These are phyloP conservation scores for Enteromius viviparus DNA, from an alignment of 2,797 vertebrate species.

Conservation along the genomic window DNA sequence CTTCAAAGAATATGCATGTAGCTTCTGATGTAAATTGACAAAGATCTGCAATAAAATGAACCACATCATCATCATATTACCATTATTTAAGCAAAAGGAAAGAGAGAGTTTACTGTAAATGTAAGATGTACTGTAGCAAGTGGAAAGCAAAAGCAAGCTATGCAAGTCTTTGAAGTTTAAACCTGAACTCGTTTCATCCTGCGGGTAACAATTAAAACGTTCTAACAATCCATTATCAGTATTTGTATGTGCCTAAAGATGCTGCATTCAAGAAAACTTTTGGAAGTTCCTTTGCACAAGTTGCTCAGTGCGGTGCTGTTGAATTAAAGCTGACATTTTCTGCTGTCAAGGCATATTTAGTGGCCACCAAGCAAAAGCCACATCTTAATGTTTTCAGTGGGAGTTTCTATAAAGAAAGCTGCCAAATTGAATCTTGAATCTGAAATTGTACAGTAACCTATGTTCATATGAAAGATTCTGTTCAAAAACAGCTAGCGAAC, in stretches of 20 bases:
- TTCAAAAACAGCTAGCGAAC: neutral
- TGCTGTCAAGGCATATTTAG: neutral
- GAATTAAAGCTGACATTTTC: neutral
- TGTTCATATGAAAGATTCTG: neutral
- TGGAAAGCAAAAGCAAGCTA: neutral
- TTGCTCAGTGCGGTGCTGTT: neutral
- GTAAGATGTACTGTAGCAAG: neutral
- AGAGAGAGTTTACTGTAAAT: neutral
- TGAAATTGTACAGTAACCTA: neutral
- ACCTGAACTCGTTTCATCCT: neutral
- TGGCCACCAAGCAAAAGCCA: neutral
- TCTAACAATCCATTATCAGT: neutral
- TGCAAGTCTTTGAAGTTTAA: neutral
- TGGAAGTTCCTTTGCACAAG: neutral
- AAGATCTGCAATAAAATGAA: neutral
- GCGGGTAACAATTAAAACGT: neutral
- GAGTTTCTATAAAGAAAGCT: neutral
- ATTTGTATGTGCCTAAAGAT: neutral
- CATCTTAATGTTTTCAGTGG: neutral
- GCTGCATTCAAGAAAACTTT: neutral
- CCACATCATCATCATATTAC: neutral
- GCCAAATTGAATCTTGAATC: neutral
- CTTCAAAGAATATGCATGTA: neutral
- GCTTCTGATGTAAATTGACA: conserved; percentile 8
- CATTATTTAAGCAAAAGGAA: neutral